Percentiles rank a stretch among this genome's conserved stretches.
These are phyloP conservation scores for Pelusios castaneus DNA, from an alignment of 2,113 vertebrate genomes.

Conservation along the genomic window DNA sequence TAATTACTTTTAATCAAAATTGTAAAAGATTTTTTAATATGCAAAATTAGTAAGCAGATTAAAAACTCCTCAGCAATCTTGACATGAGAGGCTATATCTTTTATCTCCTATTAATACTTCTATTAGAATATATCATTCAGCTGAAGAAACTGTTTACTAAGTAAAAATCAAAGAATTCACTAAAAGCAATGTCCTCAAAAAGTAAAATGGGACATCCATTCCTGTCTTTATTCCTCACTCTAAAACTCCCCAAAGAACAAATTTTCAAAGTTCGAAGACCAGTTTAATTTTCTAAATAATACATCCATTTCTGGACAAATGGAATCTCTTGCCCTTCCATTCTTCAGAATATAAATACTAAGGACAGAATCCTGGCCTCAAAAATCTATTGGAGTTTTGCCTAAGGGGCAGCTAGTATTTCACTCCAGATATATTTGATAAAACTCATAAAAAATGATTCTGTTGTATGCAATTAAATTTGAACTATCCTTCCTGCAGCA, in stretches of 20 bases:
- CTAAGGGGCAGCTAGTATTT: accelerated
- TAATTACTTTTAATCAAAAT: slow-evolving; percentile 45
- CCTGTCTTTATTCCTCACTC: neutral
- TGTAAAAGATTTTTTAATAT: slow-evolving; percentile 48
- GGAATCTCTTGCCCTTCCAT: neutral
- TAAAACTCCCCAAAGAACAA: slow-evolving; percentile 18
- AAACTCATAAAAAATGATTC: neutral
- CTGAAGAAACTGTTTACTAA: slow-evolving; percentile 36
- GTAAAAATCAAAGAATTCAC: neutral
- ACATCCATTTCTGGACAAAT: accelerated
- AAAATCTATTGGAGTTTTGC: neutral
- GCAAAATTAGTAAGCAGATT: slow-evolving; percentile 36
- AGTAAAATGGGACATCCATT: neutral
- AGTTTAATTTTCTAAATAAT: neutral
- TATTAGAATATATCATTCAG: slow-evolving; percentile 1
- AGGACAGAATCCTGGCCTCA: neutral
- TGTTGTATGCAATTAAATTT: neutral
- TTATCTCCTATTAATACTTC: slow-evolving; percentile 60
- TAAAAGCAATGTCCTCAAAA: neutral
- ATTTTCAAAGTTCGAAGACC: neutral
- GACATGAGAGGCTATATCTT: slow-evolving; percentile 1
- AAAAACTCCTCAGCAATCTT: slow-evolving; percentile 31
- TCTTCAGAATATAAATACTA: neutral
- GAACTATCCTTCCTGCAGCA: neutral
- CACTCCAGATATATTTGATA: neutral